phyloP scores from a whole-genome alignment of 2,888 invertebrate species.

The Caradrina kadenii region DNA sequence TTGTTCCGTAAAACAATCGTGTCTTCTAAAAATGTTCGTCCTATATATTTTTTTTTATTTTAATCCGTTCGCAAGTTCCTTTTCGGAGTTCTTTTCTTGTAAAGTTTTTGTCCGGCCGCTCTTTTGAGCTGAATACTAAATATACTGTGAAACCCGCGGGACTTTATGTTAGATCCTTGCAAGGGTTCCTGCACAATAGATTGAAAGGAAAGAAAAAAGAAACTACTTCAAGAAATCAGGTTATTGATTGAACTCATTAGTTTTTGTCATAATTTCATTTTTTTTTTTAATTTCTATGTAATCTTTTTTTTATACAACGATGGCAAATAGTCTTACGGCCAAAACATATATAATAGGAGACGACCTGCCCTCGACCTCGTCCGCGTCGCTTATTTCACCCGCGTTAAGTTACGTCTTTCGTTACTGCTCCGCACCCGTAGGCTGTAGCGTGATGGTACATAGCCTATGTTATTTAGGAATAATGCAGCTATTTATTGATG shows the following conservation, averaged over 20 bases:
- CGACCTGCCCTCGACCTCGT: no score
- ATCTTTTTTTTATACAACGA: no score
- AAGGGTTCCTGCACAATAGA: constrained; percentile 12
- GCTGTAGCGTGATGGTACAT: no score
- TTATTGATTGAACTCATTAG: neutral
- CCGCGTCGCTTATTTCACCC: no score
- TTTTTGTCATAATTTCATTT: no score
- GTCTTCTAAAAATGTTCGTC: constrained; percentile 47
- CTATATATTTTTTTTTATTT: constrained; percentile 51
- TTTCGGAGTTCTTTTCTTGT: constrained; percentile 27
- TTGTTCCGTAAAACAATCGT: constrained; percentile 61
- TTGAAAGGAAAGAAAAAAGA: neutral
- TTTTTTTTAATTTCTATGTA: no score
- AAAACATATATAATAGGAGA: no score
- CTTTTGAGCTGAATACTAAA: constrained; percentile 59
- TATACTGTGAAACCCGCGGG: constrained; percentile 24
- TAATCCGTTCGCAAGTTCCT: constrained; percentile 55
- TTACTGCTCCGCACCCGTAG: no score
- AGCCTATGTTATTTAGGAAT: no score
- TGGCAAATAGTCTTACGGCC: no score
- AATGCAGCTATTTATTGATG: no score
- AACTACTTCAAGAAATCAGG: neutral
- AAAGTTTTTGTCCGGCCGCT: constrained; percentile 42
- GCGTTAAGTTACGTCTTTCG: no score
- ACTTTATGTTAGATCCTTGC: constrained; percentile 26